Evolutionary conservation across 2,113 vertebrate genomes (phyloP).

Genomic region (Bos taurus): DNA sequence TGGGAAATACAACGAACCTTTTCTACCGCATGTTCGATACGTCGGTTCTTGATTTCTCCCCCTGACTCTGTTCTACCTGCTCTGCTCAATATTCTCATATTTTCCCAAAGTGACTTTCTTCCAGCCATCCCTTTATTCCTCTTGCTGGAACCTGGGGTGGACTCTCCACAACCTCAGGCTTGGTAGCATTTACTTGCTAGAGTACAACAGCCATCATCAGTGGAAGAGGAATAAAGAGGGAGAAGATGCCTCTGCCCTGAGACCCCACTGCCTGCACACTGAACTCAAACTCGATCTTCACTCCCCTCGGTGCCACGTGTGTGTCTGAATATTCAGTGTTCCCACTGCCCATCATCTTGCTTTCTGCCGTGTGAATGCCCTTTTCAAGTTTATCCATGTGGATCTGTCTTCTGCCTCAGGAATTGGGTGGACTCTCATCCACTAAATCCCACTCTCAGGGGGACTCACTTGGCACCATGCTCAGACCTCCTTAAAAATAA

Average conservation of each 20-base stretch:
- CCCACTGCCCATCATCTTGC: neutral
- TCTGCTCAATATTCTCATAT: neutral
- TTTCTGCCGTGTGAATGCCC: neutral
- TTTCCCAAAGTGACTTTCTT: neutral
- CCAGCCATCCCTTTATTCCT: neutral
- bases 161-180: fast-evolving
- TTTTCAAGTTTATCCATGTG: neutral
- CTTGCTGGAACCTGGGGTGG: neutral
- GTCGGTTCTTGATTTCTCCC: neutral
- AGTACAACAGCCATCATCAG: neutral
- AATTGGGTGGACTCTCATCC: neutral
- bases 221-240: neutral
- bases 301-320: neutral
- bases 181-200: neutral
- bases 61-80: neutral
- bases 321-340: neutral
- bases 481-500: neutral
- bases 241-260: neutral
- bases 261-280: neutral
- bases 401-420: neutral
- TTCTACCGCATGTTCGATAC: neutral
- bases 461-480: neutral
- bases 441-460: neutral
- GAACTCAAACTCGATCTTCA: neutral
- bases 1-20: neutral